phyloP scores from a whole-genome alignment of 2,888 invertebrate species.

The Cerastis rubricosa region DNA sequence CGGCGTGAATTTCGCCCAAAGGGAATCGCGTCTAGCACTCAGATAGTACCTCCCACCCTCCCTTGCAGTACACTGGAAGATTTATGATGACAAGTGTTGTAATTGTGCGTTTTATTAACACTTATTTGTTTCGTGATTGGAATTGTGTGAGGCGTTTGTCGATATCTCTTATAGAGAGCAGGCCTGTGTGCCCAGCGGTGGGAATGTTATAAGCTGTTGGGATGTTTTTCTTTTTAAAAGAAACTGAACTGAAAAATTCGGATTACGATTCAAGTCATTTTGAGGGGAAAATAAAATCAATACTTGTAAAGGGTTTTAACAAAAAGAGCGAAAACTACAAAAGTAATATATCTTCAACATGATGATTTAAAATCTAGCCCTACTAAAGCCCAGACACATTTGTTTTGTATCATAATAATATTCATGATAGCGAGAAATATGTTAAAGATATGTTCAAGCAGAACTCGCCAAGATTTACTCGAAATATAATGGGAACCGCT shows the following conservation, averaged over 20 bases:
- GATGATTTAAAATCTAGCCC: not conserved
- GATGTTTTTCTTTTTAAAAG: not conserved
- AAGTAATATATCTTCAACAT: too few relatives aligned
- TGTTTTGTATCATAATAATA: conserved; percentile 36
- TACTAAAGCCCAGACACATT: conserved; percentile 31
- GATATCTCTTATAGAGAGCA: not conserved
- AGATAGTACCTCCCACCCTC: conserved; percentile 56
- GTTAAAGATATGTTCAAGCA: conserved; percentile 31
- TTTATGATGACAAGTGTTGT: conserved; percentile 62
- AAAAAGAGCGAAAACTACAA: too few relatives aligned
- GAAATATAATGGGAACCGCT: conserved; percentile 54
- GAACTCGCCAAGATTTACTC: conserved; percentile 42
- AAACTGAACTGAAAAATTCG: too few relatives aligned
- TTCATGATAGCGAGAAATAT: conserved; percentile 48
- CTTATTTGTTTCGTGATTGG: conserved; percentile 37
- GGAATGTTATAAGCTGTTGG: not conserved
- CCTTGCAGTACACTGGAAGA: conserved; percentile 64
- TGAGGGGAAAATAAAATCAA: too few relatives aligned
- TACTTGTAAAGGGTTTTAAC: too few relatives aligned
- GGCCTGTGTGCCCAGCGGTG: not conserved
- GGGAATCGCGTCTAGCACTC: conserved; percentile 59
- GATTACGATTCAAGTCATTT: too few relatives aligned
- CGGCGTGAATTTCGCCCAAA: conserved; percentile 59
- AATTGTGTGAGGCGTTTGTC: conserved; percentile 13
- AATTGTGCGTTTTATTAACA: conserved; percentile 57